Conservation (phyloP, 2,113 vertebrate genomes). For the Argyrosomus japonicus region DNA sequence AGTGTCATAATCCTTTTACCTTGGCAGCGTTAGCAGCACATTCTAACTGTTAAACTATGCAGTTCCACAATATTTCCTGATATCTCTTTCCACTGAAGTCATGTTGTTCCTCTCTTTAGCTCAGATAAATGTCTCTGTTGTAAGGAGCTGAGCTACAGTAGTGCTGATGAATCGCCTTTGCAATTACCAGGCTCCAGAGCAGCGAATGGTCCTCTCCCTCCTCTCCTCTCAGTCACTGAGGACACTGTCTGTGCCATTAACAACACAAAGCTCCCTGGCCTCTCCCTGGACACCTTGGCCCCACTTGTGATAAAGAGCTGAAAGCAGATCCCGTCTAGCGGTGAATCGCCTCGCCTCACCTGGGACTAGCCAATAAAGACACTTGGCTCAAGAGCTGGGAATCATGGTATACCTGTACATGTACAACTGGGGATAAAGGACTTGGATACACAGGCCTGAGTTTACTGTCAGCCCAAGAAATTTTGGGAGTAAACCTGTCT, state of each 20-base stretch:
- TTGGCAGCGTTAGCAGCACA: slow-evolving; percentile 2
- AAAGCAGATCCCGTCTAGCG: slow-evolving; percentile 78
- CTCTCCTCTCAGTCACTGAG: slow-evolving; percentile 58
- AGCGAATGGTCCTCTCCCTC: slow-evolving; percentile 30
- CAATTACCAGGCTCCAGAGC: slow-evolving; percentile 72
- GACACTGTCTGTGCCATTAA: slow-evolving; percentile 74
- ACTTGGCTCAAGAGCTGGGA: slow-evolving; percentile 64
- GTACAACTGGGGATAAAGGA: slow-evolving; percentile 1
- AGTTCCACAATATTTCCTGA: slow-evolving; percentile 28
- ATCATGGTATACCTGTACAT: slow-evolving; percentile 52
- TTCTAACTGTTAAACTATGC: slow-evolving; percentile 30
- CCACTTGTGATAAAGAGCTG: slow-evolving; percentile 80
- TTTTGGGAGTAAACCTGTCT: neutral
- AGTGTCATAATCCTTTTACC: neutral
- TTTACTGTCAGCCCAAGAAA: slow-evolving; percentile 4
- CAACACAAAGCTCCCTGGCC: slow-evolving; percentile 77
- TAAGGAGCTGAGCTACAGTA: slow-evolving; percentile 31
- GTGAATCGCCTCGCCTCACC: slow-evolving; percentile 66
- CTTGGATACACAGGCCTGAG: slow-evolving; percentile 12
- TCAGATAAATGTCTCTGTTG: slow-evolving; percentile 65
- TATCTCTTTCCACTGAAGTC: slow-evolving; percentile 43
- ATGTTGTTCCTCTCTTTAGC: slow-evolving; percentile 34
- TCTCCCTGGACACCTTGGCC: slow-evolving; percentile 76
- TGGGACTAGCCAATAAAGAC: slow-evolving; percentile 71
- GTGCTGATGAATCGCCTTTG: slow-evolving; percentile 56